Conservation (phyloP, 2,797 vertebrate species). For the Tympanoctomys barrerae region DNA sequence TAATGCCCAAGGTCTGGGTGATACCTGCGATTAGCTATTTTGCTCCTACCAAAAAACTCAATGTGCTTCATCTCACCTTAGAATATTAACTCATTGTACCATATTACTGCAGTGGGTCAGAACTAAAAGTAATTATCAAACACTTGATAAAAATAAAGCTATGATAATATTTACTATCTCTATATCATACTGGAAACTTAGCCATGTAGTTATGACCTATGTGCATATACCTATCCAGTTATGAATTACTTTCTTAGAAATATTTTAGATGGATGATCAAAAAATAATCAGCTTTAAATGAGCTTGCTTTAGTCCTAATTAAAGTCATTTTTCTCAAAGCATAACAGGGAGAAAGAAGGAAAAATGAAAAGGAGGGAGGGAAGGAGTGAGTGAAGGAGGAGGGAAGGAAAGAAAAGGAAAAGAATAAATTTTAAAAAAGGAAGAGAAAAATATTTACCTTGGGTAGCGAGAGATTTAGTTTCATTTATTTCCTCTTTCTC, state of each 20-base stretch:
- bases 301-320: slow-evolving; percentile 51
- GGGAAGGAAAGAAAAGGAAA: background rate
- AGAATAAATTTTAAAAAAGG: background rate
- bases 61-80: background rate
- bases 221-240: slow-evolving; percentile 21
- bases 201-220: background rate
- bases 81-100: background rate
- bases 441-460: background rate
- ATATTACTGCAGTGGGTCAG: slow-evolving; percentile 41
- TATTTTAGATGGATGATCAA: slow-evolving; percentile 28
- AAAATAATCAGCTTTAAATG: slow-evolving; percentile 51
- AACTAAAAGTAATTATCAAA: slow-evolving; percentile 58
- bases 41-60: background rate
- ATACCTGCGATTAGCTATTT: background rate
- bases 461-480: slow-evolving; percentile 25
- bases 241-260: slow-evolving; percentile 59
- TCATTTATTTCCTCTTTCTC: slow-evolving; percentile 35
- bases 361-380: background rate
- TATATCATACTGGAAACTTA: background rate
- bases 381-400: background rate
- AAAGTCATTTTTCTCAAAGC: background rate
- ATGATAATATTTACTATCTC: slow-evolving; percentile 1
- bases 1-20: background rate
- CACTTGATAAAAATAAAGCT: background rate
- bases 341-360: background rate